Conservation (phyloP, 2,797 vertebrate species). For the Coccyzus lansbergi region DNA sequence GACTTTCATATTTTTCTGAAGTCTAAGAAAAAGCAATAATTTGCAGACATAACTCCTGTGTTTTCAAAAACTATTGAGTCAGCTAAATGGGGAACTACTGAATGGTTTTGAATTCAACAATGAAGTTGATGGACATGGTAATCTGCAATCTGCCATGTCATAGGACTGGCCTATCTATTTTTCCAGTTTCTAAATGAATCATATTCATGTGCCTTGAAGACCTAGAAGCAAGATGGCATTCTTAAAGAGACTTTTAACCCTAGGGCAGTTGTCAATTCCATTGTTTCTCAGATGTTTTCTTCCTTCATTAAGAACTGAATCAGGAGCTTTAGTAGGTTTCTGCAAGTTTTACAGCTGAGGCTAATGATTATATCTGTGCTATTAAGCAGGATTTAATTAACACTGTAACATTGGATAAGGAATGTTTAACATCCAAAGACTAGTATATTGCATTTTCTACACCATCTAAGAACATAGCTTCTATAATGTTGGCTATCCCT, state of each 20-base stretch:
- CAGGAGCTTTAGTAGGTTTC: background rate
- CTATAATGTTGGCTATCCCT: background rate
- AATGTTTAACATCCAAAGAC: background rate
- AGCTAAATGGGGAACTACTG: background rate
- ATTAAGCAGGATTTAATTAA: background rate
- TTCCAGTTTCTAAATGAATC: background rate
- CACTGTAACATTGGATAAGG: background rate
- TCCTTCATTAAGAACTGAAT: background rate
- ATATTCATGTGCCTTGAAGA: background rate
- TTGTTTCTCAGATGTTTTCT: background rate
- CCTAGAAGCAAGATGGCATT: background rate
- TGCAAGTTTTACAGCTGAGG: background rate
- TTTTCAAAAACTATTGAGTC: background rate
- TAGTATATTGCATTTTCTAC: background rate
- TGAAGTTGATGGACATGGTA: background rate
- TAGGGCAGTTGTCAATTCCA: background rate
- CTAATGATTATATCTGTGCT: background rate
- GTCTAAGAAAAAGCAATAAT: background rate
- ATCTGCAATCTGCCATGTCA: background rate
- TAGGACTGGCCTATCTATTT: background rate
- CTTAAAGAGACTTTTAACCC: background rate
- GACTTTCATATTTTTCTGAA: background rate
- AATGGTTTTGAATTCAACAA: background rate
- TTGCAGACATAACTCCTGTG: background rate
- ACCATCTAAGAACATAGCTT: background rate